Evolutionary conservation across 2,113 vertebrate species (phyloP), one percentile per base, ranked within the genome.

Genomic region (Mormyrus iriodes): DNA sequence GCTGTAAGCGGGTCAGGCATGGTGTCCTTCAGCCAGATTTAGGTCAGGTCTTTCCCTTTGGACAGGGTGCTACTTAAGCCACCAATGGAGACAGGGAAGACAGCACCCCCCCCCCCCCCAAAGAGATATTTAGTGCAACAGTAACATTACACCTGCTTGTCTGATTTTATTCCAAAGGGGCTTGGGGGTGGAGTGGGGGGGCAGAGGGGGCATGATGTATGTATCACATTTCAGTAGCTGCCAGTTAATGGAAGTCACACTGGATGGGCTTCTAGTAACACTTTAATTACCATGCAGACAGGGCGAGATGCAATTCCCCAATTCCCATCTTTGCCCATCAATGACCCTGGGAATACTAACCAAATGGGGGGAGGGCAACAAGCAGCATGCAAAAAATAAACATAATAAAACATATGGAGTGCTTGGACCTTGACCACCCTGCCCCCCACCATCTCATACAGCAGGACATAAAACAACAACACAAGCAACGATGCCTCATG

Each of bases 21-120:
- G 97, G 97, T 96, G 95, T 97, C 96, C 97, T 98, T 98, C 97
- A 98, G 96, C 97, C 97, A 98, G 97, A 99, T 99, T 99, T 98
- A 98, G 98, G 98, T 99, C 98, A 98, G 96, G 95, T 95, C 95
- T 95, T 96, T 93, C 93, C 94, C 93, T 94, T 92, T 94, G 94
- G 95, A 96, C 94, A 94, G 93, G 94, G 95, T 94, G 93, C 94
- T 94, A 94, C 95, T 96, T 94, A 92, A 96, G 95, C 93, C 95
- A 96, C 94, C 95, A 96, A 95, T 88, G 39, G 94, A 94, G 95
- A 97, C 93, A 94, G 93, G 90, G 90, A 90, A 87, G 27, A n/a
- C n/a, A n/a, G 52, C 8, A 84, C 44, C 65, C 87, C 82, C 31
- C 55, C 3, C 13, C 21, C 39, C 73, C 51, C 69, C 58, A 51